Evolutionary conservation across 2,113 vertebrate genomes (phyloP), one percentile per base, ranked within the genome.

Genomic region (Bujurquina vittata): DNA sequence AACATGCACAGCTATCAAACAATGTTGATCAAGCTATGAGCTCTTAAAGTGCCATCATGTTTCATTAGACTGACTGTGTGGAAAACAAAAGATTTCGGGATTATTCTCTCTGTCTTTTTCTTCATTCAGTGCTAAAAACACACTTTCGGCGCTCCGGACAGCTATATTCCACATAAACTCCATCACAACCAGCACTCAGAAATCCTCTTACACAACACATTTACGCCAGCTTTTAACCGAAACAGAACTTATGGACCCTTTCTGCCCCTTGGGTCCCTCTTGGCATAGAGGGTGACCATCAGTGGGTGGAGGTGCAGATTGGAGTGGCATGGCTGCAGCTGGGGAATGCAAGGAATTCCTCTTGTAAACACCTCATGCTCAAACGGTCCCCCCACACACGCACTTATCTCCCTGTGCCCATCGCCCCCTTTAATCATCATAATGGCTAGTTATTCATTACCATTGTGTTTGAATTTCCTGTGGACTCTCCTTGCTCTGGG

Each of bases 311-410:
- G 93, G 84, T 85, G 73, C 87, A 87, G 91, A 94, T 92, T 56
- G 67, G 88, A 93, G 88, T 89, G 90, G 89, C 89, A 91, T 90
- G 91, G 87, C 78, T 89, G 94, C 86, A 85, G 88, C 79, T 10
- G 72, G 90, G 94, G 95, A 94, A 96, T 96, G 94, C 46, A 69
- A 94, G 92, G 95, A 96, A 96, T 96, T 90, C 91, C 87, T 87
- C 92, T 61, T 91, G 90, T 94, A 94, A 94, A 94, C 94, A 92
- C 90, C 92, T 94, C 84, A 90, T 74, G 92, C 91, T 94, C 72
- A 10, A 87, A 88, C 69, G 85, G 84, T 85, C 90, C 58, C 82
- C 26, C 33, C 33, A 7, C 35, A 37, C 77, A 14, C 80, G 9
- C 77, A 85, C 91, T 95, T 94, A 95, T 95, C 95, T 93, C 78